Percentiles rank a stretch among this genome's conserved stretches.
Evolutionary conservation across 2,797 vertebrate species (phyloP).

Genomic region (Echeneis naucrates): DNA sequence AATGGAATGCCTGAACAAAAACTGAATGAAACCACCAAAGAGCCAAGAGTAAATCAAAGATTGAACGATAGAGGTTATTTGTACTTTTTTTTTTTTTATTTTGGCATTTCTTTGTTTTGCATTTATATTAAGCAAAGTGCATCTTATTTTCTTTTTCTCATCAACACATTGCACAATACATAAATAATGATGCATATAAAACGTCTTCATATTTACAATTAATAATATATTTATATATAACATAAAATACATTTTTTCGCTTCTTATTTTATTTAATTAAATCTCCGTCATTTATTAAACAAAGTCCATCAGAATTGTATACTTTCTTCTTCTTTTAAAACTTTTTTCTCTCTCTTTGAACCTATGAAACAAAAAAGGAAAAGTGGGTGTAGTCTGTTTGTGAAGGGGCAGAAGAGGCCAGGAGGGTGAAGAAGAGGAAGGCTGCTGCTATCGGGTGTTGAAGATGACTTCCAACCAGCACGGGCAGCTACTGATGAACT

Average conservation of each 20-base stretch:
- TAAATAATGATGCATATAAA: constrained; percentile 99
- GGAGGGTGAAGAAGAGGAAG: constrained; percentile 44
- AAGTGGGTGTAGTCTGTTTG: constrained; percentile 63
- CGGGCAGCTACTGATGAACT: constrained; percentile 99
- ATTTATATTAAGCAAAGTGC: constrained; percentile 99
- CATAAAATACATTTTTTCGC: constrained; percentile 98
- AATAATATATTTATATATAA: constrained; percentile 99
- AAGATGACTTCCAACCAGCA: constrained; percentile 99
- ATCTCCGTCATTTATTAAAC: constrained; percentile 91
- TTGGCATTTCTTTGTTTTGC: constrained; percentile 98
- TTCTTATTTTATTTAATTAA: constrained; percentile 92
- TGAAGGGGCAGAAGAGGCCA: constrained; percentile 31
- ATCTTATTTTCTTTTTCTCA: constrained; percentile 94
- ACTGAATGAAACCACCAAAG: constrained; percentile 4
- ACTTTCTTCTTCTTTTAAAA: constrained; percentile 78
- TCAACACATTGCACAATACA: constrained; percentile 99
- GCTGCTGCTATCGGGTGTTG: constrained; percentile 91
- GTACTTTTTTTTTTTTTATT: constrained; percentile 89
- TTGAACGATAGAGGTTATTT: constrained; percentile 74
- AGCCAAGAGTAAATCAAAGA: constrained; percentile 33
- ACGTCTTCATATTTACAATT: constrained; percentile 99
- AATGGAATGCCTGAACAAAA: background rate
- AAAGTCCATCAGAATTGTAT: constrained; percentile 84
- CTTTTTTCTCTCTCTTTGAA: constrained; percentile 67
- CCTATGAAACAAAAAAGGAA: constrained; percentile 61